Evolutionary conservation across 1,140 invertebrate species (phyloP).

Genomic region (Drosophila repletoides): DNA sequence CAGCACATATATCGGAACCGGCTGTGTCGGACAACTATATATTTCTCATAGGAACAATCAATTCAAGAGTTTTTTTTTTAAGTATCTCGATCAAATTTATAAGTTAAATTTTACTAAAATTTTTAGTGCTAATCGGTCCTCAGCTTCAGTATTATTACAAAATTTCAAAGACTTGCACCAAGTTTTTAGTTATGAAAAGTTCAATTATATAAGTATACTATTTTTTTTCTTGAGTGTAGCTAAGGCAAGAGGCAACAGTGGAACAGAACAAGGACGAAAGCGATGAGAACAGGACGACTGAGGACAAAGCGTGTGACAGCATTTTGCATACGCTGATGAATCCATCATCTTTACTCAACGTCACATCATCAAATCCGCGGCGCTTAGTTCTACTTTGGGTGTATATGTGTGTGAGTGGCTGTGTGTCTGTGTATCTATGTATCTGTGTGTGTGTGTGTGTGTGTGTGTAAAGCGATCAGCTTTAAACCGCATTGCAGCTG

Average conservation of each 20-base stretch:
- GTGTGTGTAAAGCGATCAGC: not conserved
- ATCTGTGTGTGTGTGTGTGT: not conserved
- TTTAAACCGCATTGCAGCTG: slow-evolving; percentile 33
- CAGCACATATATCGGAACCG: too few species aligned
- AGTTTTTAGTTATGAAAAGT: too few species aligned
- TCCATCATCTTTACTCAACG: slow-evolving; percentile 80
- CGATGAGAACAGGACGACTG: slow-evolving; percentile 27
- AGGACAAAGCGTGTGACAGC: slow-evolving; percentile 78
- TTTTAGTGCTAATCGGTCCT: too few species aligned
- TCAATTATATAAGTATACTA: too few species aligned
- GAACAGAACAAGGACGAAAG: not conserved
- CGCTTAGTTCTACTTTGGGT: slow-evolving; percentile 69
- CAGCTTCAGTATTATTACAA: too few species aligned
- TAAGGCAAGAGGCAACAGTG: slow-evolving; percentile 13
- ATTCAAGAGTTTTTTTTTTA: too few species aligned
- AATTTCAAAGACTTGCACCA: too few species aligned
- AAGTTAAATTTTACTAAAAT: too few species aligned
- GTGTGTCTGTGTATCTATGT: not conserved
- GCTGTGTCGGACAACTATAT: too few species aligned
- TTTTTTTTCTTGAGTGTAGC: too few species aligned
- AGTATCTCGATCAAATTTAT: too few species aligned
- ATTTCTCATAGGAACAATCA: too few species aligned
- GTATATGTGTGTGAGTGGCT: not conserved
- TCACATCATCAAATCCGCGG: slow-evolving; percentile 76
- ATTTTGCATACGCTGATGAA: slow-evolving; percentile 81